Evolutionary conservation across 2,113 vertebrate species (phyloP).

Genomic region (Otolemur garnettii): DNA sequence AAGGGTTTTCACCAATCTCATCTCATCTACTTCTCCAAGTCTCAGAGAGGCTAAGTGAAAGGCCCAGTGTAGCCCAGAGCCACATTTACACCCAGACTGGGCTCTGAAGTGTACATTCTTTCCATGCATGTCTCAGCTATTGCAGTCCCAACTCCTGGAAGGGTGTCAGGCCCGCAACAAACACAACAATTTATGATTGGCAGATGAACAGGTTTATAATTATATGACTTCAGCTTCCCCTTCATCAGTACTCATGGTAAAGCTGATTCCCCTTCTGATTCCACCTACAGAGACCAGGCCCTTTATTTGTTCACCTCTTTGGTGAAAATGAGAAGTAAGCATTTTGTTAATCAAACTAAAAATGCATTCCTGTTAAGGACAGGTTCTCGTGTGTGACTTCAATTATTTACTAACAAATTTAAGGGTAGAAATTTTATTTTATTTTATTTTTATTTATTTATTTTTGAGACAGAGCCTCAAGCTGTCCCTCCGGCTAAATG

Average conservation of each 20-base stretch:
- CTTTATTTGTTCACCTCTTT: not conserved
- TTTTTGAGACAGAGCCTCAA: too few species aligned
- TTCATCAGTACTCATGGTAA: not conserved
- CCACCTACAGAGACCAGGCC: not conserved
- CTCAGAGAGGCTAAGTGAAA: not conserved
- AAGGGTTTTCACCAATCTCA: not conserved
- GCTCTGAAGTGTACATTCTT: not conserved
- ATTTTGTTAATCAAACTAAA: not conserved
- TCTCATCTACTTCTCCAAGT: not conserved
- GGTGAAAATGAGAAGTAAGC: not conserved
- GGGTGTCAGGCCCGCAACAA: not conserved
- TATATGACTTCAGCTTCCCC: not conserved
- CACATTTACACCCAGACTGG: not conserved
- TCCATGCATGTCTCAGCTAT: too few species aligned
- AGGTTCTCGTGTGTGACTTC: not conserved
- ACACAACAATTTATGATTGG: not conserved
- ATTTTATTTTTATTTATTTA: too few species aligned
- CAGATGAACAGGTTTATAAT: not conserved
- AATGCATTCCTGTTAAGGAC: not conserved
- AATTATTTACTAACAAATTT: constrained; percentile 4
- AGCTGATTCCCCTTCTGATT: not conserved
- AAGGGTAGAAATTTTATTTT: constrained; percentile 24
- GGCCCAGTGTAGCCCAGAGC: not conserved
- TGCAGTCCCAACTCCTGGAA: not conserved
- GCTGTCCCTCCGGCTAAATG: too few species aligned